Conservation (phyloP, 2,113 vertebrate species). For the Pseudorasbora parva region DNA sequence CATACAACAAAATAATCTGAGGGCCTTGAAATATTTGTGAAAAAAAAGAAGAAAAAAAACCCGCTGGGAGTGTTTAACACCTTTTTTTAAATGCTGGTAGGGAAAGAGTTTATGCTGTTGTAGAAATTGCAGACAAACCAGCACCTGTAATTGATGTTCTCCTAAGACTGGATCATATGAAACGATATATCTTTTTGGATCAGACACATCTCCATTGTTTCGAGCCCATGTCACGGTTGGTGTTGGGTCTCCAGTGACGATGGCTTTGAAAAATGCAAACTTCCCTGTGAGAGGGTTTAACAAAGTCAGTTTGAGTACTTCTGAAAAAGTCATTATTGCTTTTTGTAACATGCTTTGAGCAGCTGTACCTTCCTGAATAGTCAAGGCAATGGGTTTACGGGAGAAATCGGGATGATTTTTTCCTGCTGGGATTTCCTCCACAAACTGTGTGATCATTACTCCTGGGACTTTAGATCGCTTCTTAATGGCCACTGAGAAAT, state of each 20-base stretch:
- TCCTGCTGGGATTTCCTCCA: slow-evolving; percentile 79
- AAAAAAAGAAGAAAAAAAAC: no score
- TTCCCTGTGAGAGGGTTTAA: slow-evolving; percentile 71
- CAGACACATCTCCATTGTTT: slow-evolving; percentile 67
- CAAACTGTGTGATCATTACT: slow-evolving; percentile 81
- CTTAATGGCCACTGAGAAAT: slow-evolving; percentile 67
- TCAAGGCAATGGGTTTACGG: slow-evolving; percentile 82
- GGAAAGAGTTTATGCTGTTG: background rate
- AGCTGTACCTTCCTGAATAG: slow-evolving; percentile 83
- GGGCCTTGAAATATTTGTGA: no score
- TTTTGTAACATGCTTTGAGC: background rate
- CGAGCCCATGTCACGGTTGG: slow-evolving; percentile 81
- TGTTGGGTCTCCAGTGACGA: slow-evolving; percentile 79
- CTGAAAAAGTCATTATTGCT: background rate
- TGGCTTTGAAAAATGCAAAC: slow-evolving; percentile 80
- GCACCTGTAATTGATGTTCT: slow-evolving; percentile 84
- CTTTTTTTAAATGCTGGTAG: background rate
- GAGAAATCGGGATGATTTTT: slow-evolving; percentile 81
- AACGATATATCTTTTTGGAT: slow-evolving; percentile 69
- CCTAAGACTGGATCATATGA: slow-evolving; percentile 53
- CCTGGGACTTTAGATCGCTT: slow-evolving; percentile 80
- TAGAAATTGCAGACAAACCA: background rate
- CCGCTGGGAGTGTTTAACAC: no score
- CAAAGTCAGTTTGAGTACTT: slow-evolving; percentile 8
- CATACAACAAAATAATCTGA: no score